Evolutionary conservation across 2,113 vertebrate species (phyloP).

Genomic region (Camarhynchus parvulus): DNA sequence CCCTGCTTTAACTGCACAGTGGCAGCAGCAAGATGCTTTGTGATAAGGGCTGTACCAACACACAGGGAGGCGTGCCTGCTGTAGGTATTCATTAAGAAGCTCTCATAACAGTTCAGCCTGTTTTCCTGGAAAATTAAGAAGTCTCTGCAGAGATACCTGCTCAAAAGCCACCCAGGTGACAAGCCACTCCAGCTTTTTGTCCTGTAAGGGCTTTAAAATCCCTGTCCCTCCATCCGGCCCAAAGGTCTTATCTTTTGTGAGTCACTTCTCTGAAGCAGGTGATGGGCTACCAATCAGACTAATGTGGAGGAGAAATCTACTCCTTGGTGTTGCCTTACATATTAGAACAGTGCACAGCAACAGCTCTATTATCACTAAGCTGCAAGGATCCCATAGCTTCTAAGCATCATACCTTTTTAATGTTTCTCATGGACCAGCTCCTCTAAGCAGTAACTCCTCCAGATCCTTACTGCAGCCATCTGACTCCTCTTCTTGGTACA

Average conservation of each 20-base stretch:
- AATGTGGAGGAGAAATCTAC: neutral
- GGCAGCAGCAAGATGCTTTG: accelerated
- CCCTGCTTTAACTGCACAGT: neutral
- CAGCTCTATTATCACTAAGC: no score
- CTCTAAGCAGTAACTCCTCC: no score
- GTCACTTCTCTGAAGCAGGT: neutral
- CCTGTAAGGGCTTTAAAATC: neutral
- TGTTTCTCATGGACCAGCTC: no score
- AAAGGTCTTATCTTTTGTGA: neutral
- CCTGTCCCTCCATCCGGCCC: neutral
- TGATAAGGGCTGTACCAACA: neutral
- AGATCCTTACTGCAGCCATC: no score
- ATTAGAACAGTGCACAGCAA: no score
- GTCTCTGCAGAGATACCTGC: neutral
- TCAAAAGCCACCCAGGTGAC: neutral
- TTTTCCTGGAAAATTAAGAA: neutral
- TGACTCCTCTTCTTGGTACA: no score
- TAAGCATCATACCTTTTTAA: no score
- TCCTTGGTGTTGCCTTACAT: neutral
- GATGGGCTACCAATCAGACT: neutral
- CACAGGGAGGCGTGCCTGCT: accelerated
- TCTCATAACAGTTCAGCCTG: neutral
- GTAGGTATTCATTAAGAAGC: neutral
- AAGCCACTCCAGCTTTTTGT: neutral
- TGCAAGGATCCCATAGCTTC: no score